Base-by-base conservation (phyloP, 2,888 invertebrate genomes). In the Podotricha telesiphe region DNA sequence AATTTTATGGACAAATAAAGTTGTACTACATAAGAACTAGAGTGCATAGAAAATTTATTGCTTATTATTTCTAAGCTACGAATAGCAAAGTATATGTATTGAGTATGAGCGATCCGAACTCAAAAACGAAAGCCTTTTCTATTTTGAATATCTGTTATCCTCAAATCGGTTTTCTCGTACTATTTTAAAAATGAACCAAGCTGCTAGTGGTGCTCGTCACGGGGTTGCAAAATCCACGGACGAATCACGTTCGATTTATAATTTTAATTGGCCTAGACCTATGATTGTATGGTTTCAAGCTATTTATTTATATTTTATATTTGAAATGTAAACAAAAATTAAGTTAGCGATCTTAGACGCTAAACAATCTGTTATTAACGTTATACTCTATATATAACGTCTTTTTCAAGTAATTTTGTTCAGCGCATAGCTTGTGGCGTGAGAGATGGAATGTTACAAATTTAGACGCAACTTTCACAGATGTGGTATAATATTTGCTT, bases 371-470 rank as follows among this genome's bases (percentile, higher is more conserved):
- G 28, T 28, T 28, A 28, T 28, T 2, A n/a, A 53, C 28, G 15
- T 53, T 53, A 10, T 34, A 34, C 34, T 53, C 4, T n/a, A n/a
- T n/a, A n/a, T n/a, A n/a, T n/a, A n/a, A n/a, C 8, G 8, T 17
- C 53, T 8, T 17, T 17, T 47, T 17, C 11, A 11, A 55, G 34
- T 6, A 17, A 37, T 17, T 17, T 17, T 34, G 37, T 19, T n/a
- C 8, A 28, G 55, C 28, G 28, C 34, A 53, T n/a, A 53, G 53
- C 17, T 53, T 34, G 28, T 53, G 34, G 28, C 22, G 22, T 15
- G 13, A 17, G 13, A n/a, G 28, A n/a, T 20, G 58, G 58, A 58
- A 58, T 42, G 58, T 58, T 22, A 42, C 45, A 11, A 45, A 45
- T 45, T 45, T 7, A 45, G 59, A 59, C 20, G n/a, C 42, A 20